A percentile compares a stretch with the other conserved stretches of the same genome.
These are phyloP conservation scores for Pangasius djambal DNA, from an alignment of 2,797 vertebrate genomes.

Conservation along the genomic window DNA sequence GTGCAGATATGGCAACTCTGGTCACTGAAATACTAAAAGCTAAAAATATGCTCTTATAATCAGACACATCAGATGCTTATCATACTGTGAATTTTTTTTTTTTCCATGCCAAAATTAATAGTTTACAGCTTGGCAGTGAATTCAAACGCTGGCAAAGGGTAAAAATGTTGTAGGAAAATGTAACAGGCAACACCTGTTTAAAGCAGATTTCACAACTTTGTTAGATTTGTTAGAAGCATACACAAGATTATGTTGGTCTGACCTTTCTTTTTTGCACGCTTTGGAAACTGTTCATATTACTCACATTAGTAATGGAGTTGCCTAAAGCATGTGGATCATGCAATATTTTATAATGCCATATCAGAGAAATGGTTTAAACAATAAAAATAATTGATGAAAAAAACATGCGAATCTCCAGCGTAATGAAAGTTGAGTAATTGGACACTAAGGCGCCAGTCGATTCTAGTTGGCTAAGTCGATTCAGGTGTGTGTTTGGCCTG, in stretches of 20 bases:
- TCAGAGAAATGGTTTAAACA: background rate
- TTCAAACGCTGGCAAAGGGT: background rate
- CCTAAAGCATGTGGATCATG: conserved; percentile 5
- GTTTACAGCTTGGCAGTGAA: background rate
- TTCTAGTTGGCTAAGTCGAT: conserved; percentile 15
- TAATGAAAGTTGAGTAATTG: conserved; percentile 15
- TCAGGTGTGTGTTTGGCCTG: conserved; percentile 17
- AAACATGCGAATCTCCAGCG: background rate
- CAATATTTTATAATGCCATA: conserved; percentile 17
- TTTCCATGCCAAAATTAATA: background rate
- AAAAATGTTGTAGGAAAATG: background rate
- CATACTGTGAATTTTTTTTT: background rate
- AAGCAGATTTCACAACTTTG: background rate
- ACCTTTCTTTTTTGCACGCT: background rate
- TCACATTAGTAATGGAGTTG: background rate
- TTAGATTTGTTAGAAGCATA: background rate
- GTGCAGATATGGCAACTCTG: background rate
- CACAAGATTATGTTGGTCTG: background rate
- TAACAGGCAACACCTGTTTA: conserved; percentile 12
- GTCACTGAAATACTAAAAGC: background rate
- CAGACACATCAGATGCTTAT: background rate
- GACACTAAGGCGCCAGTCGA: conserved; percentile 1
- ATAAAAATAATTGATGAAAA: conserved; percentile 20
- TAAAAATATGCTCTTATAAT: background rate
- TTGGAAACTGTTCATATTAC: conserved; percentile 23